Evolutionary conservation across 1,140 invertebrate genomes (phyloP).

Genomic region (Antheraea mylitta): DNA sequence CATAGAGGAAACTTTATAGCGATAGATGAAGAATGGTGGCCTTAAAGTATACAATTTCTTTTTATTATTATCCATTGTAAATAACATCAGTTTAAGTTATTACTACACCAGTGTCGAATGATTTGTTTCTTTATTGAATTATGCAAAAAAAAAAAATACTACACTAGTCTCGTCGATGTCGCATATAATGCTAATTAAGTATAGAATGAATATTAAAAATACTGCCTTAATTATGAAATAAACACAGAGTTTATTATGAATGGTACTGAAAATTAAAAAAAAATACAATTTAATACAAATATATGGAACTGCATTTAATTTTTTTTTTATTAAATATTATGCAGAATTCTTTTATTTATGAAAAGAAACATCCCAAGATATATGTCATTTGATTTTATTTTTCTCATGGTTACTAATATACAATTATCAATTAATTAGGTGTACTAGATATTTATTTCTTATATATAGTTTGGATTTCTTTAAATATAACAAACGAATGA

Average conservation of each 20-base stretch:
- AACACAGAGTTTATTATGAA: slow-evolving; percentile 42
- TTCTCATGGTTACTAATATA: no score
- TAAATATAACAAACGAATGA: not conserved
- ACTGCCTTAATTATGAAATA: not conserved
- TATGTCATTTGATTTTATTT: no score
- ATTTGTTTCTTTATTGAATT: slow-evolving; percentile 35
- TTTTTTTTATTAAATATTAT: no score
- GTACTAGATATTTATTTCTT: not conserved
- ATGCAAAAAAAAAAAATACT: slow-evolving; percentile 15
- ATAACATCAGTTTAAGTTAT: slow-evolving; percentile 44
- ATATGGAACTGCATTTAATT: no score
- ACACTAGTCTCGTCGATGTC: slow-evolving; percentile 58
- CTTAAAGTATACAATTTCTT: slow-evolving; percentile 39
- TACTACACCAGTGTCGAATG: slow-evolving; percentile 20
- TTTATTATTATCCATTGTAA: slow-evolving; percentile 45
- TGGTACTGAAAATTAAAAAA: slow-evolving; percentile 25
- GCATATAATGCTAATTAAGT: slow-evolving; percentile 66
- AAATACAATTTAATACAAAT: not conserved
- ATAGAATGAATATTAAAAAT: slow-evolving; percentile 57
- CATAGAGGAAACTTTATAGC: slow-evolving; percentile 4
- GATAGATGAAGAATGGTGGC: slow-evolving; percentile 30
- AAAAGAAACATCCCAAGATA: no score
- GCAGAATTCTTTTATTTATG: no score
- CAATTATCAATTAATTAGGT: not conserved
- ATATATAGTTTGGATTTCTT: not conserved